Evolutionary conservation across 2,888 invertebrate genomes (phyloP).

Genomic region (Mimachlamys varia): DNA sequence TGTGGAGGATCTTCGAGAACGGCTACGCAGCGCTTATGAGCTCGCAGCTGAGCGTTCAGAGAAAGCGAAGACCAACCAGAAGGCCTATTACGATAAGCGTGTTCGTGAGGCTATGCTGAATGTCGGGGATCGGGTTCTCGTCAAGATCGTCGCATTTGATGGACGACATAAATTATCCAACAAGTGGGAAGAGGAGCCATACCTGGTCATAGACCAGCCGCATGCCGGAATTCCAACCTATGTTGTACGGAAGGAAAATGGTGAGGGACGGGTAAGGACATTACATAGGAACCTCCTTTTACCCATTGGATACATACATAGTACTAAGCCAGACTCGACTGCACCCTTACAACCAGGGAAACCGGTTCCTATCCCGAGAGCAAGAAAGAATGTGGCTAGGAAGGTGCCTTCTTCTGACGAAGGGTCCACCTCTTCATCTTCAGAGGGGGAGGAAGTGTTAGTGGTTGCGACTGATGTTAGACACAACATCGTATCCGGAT

Average conservation of each 20-base stretch:
- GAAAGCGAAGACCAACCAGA: background rate
- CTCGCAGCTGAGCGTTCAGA: background rate
- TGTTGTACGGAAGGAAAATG: background rate
- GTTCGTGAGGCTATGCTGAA: background rate
- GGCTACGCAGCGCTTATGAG: background rate
- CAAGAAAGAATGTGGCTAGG: background rate
- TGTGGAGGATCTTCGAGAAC: too few relatives aligned
- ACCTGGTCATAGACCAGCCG: background rate
- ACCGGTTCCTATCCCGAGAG: background rate
- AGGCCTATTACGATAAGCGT: background rate
- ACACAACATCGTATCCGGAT: too few relatives aligned
- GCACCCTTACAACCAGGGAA: background rate
- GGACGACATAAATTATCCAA: background rate
- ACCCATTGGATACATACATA: background rate
- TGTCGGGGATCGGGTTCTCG: background rate
- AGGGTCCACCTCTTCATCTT: too few relatives aligned
- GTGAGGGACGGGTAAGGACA: background rate
- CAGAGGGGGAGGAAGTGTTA: too few relatives aligned
- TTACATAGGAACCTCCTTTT: background rate
- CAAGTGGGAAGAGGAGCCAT: background rate
- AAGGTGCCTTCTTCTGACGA: background rate
- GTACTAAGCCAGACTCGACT: background rate
- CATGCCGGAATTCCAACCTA: background rate
- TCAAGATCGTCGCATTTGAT: background rate
- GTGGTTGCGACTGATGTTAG: too few relatives aligned